Evolutionary conservation across 2,888 invertebrate species (phyloP).

Genomic region (Xanthia icteritia): DNA sequence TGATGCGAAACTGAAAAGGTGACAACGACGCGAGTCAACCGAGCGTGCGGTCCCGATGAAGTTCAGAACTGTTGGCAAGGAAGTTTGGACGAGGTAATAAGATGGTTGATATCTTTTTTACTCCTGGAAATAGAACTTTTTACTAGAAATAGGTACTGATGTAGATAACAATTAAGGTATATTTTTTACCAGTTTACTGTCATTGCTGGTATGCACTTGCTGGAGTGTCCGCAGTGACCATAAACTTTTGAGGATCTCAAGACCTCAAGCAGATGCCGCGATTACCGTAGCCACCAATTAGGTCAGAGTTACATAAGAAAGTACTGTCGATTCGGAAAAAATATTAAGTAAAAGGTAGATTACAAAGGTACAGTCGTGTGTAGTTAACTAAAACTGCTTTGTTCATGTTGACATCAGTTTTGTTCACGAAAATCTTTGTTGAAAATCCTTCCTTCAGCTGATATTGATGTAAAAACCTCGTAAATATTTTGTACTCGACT

Average conservation of each 20-base stretch:
- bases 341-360: background rate
- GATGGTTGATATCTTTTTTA: conserved; percentile 23
- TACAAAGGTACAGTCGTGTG: background rate
- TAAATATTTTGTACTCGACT: background rate
- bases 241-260: background rate
- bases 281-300: background rate
- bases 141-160: background rate
- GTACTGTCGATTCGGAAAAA: background rate
- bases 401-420: background rate
- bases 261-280: background rate
- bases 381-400: background rate
- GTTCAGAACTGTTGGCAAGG: conserved; percentile 57
- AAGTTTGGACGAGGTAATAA: conserved; percentile 40
- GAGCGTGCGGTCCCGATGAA: conserved; percentile 68
- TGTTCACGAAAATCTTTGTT: background rate
- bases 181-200: background rate
- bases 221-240: background rate
- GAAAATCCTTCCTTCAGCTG: background rate
- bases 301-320: background rate
- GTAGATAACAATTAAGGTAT: background rate
- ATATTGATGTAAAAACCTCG: background rate
- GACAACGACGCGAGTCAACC: conserved; percentile 78
- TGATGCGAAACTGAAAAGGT: conserved; percentile 87
- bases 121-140: background rate
- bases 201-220: background rate